Evolutionary conservation across 2,888 invertebrate genomes (phyloP), one percentile per base, ranked within the genome.

Genomic region (Nycteola revayana): DNA sequence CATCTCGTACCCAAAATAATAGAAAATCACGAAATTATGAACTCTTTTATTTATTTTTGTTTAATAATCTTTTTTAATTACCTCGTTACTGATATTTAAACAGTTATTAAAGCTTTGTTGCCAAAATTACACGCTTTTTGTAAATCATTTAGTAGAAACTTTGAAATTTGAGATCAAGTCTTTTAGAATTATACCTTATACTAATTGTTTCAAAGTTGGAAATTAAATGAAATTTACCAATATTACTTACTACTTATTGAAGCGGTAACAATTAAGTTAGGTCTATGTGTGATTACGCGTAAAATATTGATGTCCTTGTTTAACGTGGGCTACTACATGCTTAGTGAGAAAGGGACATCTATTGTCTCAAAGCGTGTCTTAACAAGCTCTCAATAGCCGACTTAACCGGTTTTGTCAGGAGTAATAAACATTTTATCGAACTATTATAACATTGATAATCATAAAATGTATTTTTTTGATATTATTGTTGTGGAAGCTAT

Each of bases 391-490:
- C 75, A 73, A 76, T 75, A 71, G 75, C 79, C 77, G 81, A 84
- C 76, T 84, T 76, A 83, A 86, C 85, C 79, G 80, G 84, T 87
- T 84, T 75, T 60, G 38, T 31, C 67, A 74, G 79, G 43, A 48
- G 63, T 66, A 36, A 37, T 32, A 41, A 74, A 85, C 82, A 56
- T 46, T 75, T 71, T 30, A 24, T 33, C 25, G 5, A 14, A 14
- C 14, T 14, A 14, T 14, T 14, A 14, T n/a, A n/a, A n/a, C n/a
- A n/a, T n/a, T n/a, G n/a, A n/a, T n/a, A n/a, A n/a, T n/a, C n/a
- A n/a, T n/a, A n/a, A n/a, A n/a, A n/a, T n/a, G n/a, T n/a, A n/a
- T n/a, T n/a, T n/a, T n/a, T n/a, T n/a, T n/a, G n/a, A n/a, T n/a
- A n/a, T n/a, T n/a, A n/a, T n/a, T n/a, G n/a, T n/a, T n/a, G n/a